A percentile compares a stretch with the other conserved stretches of the same genome.
These are phyloP conservation scores for Lineus longissimus DNA, from an alignment of 1,140 invertebrate genomes.

Conservation along the genomic window DNA sequence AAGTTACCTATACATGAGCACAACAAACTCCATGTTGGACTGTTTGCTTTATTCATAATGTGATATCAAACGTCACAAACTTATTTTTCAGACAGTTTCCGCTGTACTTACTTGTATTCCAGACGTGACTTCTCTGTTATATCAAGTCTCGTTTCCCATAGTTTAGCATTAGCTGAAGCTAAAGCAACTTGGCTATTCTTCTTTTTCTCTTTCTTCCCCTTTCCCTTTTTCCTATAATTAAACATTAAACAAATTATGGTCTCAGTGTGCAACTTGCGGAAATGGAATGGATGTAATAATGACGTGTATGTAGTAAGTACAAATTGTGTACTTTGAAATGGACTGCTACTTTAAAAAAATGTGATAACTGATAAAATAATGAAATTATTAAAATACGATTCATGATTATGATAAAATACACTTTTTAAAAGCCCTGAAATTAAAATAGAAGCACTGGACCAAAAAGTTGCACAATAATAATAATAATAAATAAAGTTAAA, in stretches of 20 bases:
- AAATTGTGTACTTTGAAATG: background rate
- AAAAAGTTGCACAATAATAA: too few species aligned
- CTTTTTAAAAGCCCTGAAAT: background rate
- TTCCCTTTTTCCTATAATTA: conserved; percentile 23
- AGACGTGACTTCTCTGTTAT: conserved; percentile 41
- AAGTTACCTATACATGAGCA: too few species aligned
- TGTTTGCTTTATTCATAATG: too few species aligned
- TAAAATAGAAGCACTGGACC: too few species aligned
- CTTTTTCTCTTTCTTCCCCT: conserved; percentile 39
- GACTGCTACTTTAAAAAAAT: too few species aligned
- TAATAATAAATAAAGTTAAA: too few species aligned
- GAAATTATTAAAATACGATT: background rate
- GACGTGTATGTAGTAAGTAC: background rate
- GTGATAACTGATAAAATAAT: background rate
- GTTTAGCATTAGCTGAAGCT: conserved; percentile 45
- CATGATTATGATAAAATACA: background rate
- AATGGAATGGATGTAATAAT: background rate
- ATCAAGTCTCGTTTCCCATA: conserved; percentile 49
- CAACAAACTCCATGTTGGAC: too few species aligned
- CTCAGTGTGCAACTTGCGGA: background rate
- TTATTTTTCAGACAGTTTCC: too few species aligned
- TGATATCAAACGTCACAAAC: too few species aligned
- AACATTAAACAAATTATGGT: conserved; percentile 4
- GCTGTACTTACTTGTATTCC: conserved; percentile 41
- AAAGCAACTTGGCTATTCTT: conserved; percentile 40